phyloP scores from a whole-genome alignment of 2,888 invertebrate species.

The Tridacna gigas region DNA sequence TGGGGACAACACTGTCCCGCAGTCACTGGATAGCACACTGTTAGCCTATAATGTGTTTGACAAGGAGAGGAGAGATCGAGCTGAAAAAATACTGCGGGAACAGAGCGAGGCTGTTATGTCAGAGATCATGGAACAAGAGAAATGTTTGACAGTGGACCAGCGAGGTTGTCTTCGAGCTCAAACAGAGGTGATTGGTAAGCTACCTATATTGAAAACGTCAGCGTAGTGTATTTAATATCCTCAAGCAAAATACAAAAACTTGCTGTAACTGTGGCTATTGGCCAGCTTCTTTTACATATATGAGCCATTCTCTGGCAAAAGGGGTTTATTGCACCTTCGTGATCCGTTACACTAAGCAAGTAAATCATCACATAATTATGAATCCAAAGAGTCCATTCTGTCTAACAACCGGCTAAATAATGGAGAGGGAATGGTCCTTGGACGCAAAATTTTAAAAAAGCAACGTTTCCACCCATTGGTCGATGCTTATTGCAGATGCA shows the following conservation, averaged over 20 bases:
- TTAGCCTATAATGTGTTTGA: constrained; percentile 50
- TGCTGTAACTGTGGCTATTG: neutral
- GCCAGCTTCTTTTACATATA: too few relatives aligned
- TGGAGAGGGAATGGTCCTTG: too few relatives aligned
- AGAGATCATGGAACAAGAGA: constrained; percentile 60
- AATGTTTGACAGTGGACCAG: constrained; percentile 41
- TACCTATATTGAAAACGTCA: too few relatives aligned
- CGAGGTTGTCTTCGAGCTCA: constrained; percentile 63
- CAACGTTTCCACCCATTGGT: too few relatives aligned
- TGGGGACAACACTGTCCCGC: constrained; percentile 64
- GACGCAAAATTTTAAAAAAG: too few relatives aligned
- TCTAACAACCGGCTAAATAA: too few relatives aligned
- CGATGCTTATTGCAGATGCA: too few relatives aligned
- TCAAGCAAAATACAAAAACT: neutral
- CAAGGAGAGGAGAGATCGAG: constrained; percentile 2
- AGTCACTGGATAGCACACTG: constrained; percentile 64
- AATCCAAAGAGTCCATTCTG: too few relatives aligned
- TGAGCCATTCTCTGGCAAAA: neutral
- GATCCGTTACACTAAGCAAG: too few relatives aligned
- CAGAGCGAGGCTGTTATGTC: constrained; percentile 56
- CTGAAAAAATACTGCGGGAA: constrained; percentile 20
- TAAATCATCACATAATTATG: too few relatives aligned
- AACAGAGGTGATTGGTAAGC: constrained; percentile 71
- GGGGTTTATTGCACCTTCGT: too few relatives aligned
- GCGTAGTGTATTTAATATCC: too few relatives aligned